phyloP scores from a whole-genome alignment of 2,797 vertebrate genomes.

The Acipenser transmontanus region DNA sequence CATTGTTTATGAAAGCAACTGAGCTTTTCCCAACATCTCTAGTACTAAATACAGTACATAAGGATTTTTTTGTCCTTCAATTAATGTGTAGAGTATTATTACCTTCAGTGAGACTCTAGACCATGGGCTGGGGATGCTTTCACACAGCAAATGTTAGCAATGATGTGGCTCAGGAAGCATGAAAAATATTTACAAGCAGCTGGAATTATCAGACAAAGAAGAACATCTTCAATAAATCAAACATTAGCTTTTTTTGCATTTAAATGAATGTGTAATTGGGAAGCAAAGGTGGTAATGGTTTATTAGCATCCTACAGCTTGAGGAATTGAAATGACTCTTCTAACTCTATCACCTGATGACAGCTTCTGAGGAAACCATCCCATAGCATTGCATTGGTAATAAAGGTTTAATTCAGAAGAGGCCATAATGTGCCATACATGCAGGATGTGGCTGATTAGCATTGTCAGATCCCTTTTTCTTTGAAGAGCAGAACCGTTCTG shows the following conservation, averaged over 20 bases:
- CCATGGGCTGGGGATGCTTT: background rate
- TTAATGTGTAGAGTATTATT: too few relatives aligned
- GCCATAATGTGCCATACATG: background rate
- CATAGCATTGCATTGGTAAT: conserved; percentile 22
- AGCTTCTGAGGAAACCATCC: conserved; percentile 1
- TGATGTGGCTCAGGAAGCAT: background rate
- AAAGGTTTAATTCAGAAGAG: conserved; percentile 23
- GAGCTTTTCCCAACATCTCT: too few relatives aligned
- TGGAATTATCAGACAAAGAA: background rate
- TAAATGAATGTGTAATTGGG: background rate
- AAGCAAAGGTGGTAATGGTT: background rate
- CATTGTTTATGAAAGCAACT: too few relatives aligned
- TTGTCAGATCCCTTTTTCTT: conserved; percentile 27
- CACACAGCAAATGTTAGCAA: background rate
- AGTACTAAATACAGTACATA: too few relatives aligned
- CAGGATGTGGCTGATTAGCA: conserved; percentile 36
- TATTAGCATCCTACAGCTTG: background rate
- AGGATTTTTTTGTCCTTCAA: too few relatives aligned
- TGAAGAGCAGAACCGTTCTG: conserved; percentile 32
- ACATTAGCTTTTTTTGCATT: background rate
- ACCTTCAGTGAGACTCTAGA: background rate
- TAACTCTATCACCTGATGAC: conserved; percentile 10
- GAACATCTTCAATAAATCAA: background rate
- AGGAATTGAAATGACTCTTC: background rate
- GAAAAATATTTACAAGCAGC: background rate